phyloP scores from a whole-genome alignment of 2,888 invertebrate species.

The Drosophila longiperda region DNA sequence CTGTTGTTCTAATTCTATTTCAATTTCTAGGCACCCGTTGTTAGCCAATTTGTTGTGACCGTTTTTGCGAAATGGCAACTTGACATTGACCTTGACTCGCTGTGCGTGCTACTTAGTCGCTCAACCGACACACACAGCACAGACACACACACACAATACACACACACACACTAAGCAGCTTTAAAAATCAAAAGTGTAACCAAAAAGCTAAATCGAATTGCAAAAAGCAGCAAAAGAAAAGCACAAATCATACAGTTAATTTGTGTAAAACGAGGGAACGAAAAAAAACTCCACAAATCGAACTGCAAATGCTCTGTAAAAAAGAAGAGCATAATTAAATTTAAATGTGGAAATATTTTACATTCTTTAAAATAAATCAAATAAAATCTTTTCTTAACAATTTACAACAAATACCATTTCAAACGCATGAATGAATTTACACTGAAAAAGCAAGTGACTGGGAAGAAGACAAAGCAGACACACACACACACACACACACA shows the following conservation, averaged over 20 bases:
- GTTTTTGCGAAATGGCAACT: constrained; percentile 23
- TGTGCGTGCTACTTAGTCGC: constrained; percentile 57
- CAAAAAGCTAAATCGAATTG: constrained; percentile 51
- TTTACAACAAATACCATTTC: background rate
- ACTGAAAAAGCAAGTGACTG: background rate
- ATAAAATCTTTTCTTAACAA: background rate
- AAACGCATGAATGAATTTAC: background rate
- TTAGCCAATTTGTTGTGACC: constrained; percentile 49
- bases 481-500: background rate
- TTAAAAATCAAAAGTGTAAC: constrained; percentile 58
- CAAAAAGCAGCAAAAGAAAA: constrained; percentile 36
- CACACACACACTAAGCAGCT: constrained; percentile 41
- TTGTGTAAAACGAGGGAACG: constrained; percentile 17
- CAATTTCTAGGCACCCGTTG: constrained; percentile 31
- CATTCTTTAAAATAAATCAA: background rate
- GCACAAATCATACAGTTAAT: constrained; percentile 51
- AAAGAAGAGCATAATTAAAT: background rate
- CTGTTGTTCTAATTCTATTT: constrained; percentile 36
- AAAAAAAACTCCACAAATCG: background rate
- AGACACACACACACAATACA: constrained; percentile 10
- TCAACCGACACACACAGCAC: constrained; percentile 43
- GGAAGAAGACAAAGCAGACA: background rate
- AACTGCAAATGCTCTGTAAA: constrained; percentile 7
- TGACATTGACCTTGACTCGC: constrained; percentile 68
- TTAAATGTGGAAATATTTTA: background rate